Base-by-base conservation (phyloP, 2,797 vertebrate species). In the Helicolenus hilgendorfi region DNA sequence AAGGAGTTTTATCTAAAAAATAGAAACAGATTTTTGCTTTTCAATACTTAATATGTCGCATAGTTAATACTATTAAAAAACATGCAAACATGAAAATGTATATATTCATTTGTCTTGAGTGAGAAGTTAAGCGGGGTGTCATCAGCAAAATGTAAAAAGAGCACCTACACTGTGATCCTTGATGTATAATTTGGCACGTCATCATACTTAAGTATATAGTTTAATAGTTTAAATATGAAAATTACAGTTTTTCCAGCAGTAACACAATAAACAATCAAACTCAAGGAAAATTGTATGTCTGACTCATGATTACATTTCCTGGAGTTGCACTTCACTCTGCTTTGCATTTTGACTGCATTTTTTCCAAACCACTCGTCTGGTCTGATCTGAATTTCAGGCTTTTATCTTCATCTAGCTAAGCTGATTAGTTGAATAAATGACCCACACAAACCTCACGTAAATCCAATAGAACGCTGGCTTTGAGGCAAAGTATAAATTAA, bases 401-500 rank as follows among this genome's bases (percentile, higher is more conserved):
- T 55, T 77, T n/a, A 10, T 55, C 7, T 77, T 49, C 53, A 9
- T 29, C 24, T 38, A 67, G 24, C 64, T 73, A 83, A 71, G 59
- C 71, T 62, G 20, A 73, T 67, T 49, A 29, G 62, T 45, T 71
- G n/a, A 49, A 53, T 62, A 88, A 84, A 72, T 59, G 55, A 78
- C 36, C 65, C 56, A 60, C 56, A 83, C 31, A 82, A 22, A 67
- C 70, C 6, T 45, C 79, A 89, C 78, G 79, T 89, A 79, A 77
- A 56, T 75, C 65, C 62, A 92, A 94, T 89, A 4, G 5, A 76
- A 83, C 31, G 63, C 33, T 58, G n/a, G 20, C 58, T 74, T 86
- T 88, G 15, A 71, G 82, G 76, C 69, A 49, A 85, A 82, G 41
- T 82, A 56, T 10, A 70, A 79, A 85, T 71, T 4, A 87, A 76